These are phyloP conservation scores for Pammene aurita DNA, from an alignment of 2,888 invertebrate genomes.

Conservation along the genomic window DNA sequence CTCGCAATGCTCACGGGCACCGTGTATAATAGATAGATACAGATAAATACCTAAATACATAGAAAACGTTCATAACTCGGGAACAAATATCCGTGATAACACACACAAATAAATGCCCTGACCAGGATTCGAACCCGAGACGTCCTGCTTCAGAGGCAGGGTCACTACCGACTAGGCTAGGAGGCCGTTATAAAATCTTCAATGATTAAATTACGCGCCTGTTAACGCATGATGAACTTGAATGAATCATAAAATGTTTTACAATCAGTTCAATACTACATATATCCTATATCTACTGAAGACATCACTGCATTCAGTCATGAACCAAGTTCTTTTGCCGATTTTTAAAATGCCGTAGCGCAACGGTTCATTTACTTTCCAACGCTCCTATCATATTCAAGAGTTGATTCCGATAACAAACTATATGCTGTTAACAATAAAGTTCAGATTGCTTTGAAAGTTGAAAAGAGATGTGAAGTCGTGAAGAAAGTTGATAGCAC, in stretches of 20 bases:
- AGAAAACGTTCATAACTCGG: no score
- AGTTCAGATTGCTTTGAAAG: conserved; percentile 1
- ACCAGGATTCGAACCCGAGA: no score
- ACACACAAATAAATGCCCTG: no score
- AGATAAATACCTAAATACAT: no score
- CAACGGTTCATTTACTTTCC: conserved; percentile 9
- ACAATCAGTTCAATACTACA: conserved; percentile 13
- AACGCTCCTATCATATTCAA: not conserved
- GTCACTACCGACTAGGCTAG: no score
- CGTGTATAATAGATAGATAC: no score
- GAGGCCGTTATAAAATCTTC: no score
- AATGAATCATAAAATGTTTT: conserved; percentile 5
- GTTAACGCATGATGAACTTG: not conserved
- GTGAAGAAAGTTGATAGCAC: not conserved
- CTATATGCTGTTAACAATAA: not conserved
- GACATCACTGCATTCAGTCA: conserved; percentile 35
- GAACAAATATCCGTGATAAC: no score
- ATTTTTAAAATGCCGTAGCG: conserved; percentile 29
- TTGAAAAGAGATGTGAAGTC: not conserved
- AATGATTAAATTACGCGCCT: not conserved
- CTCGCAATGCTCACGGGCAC: no score
- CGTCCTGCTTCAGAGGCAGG: no score
- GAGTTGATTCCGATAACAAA: not conserved
- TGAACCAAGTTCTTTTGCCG: conserved; percentile 23
- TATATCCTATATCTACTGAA: conserved; percentile 28